Base-by-base conservation (phyloP, 1,140 invertebrate species). In the Andrena cerasifolii region DNA sequence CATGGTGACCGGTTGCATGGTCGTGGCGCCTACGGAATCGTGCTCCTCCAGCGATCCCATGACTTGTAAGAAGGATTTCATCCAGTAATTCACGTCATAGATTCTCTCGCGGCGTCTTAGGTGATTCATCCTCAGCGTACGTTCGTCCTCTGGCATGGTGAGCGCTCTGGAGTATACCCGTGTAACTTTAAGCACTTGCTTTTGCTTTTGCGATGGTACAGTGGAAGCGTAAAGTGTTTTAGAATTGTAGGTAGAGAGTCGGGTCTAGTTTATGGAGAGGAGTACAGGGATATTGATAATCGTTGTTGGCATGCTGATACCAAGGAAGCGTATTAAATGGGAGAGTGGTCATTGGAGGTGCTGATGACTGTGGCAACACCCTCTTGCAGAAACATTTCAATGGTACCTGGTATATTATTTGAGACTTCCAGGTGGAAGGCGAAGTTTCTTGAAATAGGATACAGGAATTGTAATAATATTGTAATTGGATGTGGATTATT, bases 121-220 rank as follows among this genome's bases (percentile, higher is more conserved):
- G 85, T 97, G 95, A 77, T 96, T 97, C 97, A 98, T 98, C 45
- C 97, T 94, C 0, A 98, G 93, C 26, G 95, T 96, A 14, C 97
- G 93, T 89, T 98, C 97, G 85, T 98, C 97, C 87, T 96, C 95
- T 0, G 97, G 97, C 97, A 98, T 98, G 28, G 96, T 97, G 0
- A 98, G 90, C 0, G 97, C 97, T 86, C 96, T 95, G 86, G 26
- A 70, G 56, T 28, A 5, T 62, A 18, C 40, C 3, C 6, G 8
- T 58, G 36, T 62, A 31, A 66, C 33, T 8, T 21, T 36, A 3
- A 61, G 16, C 1, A 18, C 31, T 33, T 14, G 0, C 47, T 33
- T 18, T 33, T 16, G 12, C 26, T 33, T 58, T n/a, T n/a, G 3
- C 7, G 24, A 0, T 7, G 3, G 10, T 24, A 24, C 24, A 28